Evolutionary conservation across 2,113 vertebrate species (phyloP).

Genomic region (Chelonoidis abingdonii): DNA sequence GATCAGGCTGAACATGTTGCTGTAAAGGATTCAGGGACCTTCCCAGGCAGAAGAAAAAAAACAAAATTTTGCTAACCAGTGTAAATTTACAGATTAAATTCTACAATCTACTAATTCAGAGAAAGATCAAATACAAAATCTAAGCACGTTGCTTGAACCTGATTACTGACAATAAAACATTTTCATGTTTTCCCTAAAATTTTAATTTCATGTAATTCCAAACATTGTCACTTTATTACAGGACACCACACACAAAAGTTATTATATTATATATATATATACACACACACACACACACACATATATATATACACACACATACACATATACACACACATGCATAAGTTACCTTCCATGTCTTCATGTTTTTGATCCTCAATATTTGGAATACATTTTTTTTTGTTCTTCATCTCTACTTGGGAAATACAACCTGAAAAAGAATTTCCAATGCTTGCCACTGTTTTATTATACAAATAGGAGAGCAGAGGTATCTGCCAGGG

Average conservation of each 20-base stretch:
- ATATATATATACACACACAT: not conserved
- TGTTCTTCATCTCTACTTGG: conserved; percentile 77
- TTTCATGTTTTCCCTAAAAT: not conserved
- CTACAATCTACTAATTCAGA: not conserved
- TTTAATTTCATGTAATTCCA: not conserved
- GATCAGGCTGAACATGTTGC: not conserved
- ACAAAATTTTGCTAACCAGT: not conserved
- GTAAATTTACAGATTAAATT: not conserved
- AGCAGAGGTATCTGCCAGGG: not conserved
- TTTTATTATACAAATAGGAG: not conserved
- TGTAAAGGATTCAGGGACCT: not conserved
- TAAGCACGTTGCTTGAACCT: not conserved
- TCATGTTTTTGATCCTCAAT: conserved; percentile 69
- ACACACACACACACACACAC: too few species aligned
- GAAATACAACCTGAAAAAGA: conserved; percentile 51
- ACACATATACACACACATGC: not conserved
- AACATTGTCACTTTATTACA: not conserved
- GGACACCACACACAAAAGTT: not conserved
- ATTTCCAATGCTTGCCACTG: not conserved
- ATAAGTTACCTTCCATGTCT: conserved; percentile 77
- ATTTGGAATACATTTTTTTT: conserved; percentile 67
- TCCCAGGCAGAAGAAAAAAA: not conserved
- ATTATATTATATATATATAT: not conserved
- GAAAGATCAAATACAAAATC: not conserved
- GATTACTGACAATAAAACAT: not conserved